Base-by-base conservation (phyloP, 1,140 invertebrate genomes). In the Sesamia nonagrioides region DNA sequence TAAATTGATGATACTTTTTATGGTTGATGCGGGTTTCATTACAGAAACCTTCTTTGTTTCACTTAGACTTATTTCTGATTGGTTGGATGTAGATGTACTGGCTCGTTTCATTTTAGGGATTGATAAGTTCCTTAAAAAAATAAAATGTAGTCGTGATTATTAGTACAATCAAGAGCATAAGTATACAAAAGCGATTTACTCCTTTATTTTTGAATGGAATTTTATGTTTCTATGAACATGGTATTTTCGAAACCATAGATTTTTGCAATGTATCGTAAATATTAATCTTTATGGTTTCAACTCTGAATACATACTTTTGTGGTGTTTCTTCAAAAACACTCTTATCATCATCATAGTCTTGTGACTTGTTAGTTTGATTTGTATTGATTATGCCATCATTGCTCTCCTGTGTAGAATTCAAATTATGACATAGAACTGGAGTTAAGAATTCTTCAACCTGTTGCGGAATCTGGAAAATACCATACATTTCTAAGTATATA, bases 301-400 rank as follows among this genome's bases (percentile, higher is more conserved):
- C n/a, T 0, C 8, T 11, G 4, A 69, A 50, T 40, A 88, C 86
- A 77, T 86, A 95, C 93, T 95, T 95, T 82, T 95, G 93, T 72
- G 93, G 93, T 72, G 94, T 95, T 37, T 94, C 92, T 79, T 95
- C 93, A 42, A 93, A 90, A 56, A 95, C 82, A 77, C 89, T 91
- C 68, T 83, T 84, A 77, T 93, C 94, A 78, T 89, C 92, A 78
- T 92, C 85, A 79, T 91, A 82, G 21, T 87, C 80, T 33, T 87
- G 56, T 61, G 40, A 81, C 61, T 21, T 56, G 0, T 40, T 42
- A 9, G 50, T 63, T 77, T 66, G 52, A 56, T 56, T 50, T 45
- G 27, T 79, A 42, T 50, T 63, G 15, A 27, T 15, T n/a, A 33
- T 45, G 6, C 13, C 56, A 60, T 33, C 71, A 6, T 71, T 15